These are phyloP conservation scores for Apocrypta bakeri DNA, from an alignment of 1,140 invertebrate genomes.

Conservation along the genomic window DNA sequence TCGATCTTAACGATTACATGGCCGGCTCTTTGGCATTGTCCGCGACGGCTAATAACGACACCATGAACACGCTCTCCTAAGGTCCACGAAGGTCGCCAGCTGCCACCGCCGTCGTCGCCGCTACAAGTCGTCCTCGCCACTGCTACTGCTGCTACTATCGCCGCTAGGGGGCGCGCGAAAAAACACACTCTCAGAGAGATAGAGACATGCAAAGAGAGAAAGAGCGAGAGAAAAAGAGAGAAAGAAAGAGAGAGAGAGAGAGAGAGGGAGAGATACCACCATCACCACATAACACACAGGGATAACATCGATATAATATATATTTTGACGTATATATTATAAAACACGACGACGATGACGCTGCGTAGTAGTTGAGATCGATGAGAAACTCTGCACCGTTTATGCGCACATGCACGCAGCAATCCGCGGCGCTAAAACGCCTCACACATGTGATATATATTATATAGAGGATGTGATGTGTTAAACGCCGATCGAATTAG, in stretches of 20 bases:
- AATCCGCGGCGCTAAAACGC: background rate
- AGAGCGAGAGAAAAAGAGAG: too few species aligned
- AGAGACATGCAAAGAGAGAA: too few species aligned
- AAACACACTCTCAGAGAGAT: too few species aligned
- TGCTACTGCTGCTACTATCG: conserved; percentile 53
- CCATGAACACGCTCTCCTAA: conserved; percentile 75
- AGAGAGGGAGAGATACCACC: background rate
- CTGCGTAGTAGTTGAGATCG: background rate
- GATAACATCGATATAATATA: background rate
- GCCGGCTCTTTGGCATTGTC: conserved; percentile 74
- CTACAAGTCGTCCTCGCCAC: conserved; percentile 52
- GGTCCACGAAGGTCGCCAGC: conserved; percentile 48
- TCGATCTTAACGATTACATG: conserved; percentile 78
- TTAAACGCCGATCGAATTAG: conserved; percentile 25
- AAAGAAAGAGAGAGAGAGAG: too few species aligned
- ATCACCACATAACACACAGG: background rate
- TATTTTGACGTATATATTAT: too few species aligned
- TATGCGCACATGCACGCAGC: background rate
- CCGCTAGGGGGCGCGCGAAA: background rate
- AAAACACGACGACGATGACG: conserved; percentile 10
- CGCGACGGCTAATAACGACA: conserved; percentile 72
- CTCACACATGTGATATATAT: conserved; percentile 40
- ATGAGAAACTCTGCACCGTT: background rate
- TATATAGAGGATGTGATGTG: conserved; percentile 28
- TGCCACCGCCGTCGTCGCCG: conserved; percentile 47